phyloP scores from a whole-genome alignment of 2,797 vertebrate genomes.

The Sebastes melanostomus region DNA sequence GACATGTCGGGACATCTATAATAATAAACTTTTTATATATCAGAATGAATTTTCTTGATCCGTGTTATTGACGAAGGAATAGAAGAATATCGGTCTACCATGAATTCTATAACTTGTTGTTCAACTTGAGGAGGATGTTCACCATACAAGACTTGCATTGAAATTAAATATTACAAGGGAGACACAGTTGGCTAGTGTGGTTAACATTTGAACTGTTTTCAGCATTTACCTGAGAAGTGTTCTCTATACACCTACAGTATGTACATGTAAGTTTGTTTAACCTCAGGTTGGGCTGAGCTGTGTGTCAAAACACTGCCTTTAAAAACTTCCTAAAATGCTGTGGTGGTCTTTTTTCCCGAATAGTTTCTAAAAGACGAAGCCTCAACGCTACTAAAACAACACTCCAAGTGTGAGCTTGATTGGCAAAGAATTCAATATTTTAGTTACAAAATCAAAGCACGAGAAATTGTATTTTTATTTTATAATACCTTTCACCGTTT shows the following conservation, averaged over 20 bases:
- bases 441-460: too few species aligned
- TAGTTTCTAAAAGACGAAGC: too few species aligned
- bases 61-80: neutral
- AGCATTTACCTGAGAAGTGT: neutral
- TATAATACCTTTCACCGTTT: too few species aligned
- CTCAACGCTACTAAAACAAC: too few species aligned
- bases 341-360: too few species aligned
- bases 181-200: neutral
- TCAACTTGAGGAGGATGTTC: neutral
- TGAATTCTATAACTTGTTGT: neutral
- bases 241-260: neutral
- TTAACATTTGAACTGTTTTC: neutral
- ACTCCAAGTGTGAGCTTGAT: too few species aligned
- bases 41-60: neutral
- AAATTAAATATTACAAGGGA: neutral
- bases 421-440: too few species aligned
- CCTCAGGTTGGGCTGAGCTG: too few species aligned
- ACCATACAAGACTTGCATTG: neutral
- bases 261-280: neutral
- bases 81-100: neutral
- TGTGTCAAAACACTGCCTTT: too few species aligned
- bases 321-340: too few species aligned
- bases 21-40: slow-evolving; percentile 77
- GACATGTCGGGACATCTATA: slow-evolving; percentile 64
- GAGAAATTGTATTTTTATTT: too few species aligned